Evolutionary conservation across 2,888 invertebrate species (phyloP), one percentile per base, ranked within the genome.

Genomic region (Drosophila rubida): DNA sequence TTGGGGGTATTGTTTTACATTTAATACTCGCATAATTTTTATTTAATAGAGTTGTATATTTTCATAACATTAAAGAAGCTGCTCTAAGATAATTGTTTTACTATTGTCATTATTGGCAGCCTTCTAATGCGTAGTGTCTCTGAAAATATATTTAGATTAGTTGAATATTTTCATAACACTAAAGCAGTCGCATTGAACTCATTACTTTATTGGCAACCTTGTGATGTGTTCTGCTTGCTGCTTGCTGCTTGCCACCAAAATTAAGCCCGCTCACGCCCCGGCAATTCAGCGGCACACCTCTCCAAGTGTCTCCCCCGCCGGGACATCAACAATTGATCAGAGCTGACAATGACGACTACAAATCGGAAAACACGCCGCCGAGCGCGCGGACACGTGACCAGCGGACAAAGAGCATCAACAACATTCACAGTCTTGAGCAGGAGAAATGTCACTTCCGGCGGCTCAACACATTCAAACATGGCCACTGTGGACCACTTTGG

Each of bases 401-500:
- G n/a, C 23, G 51, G 37, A 48, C 65, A 67, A 37, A 37, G 37
- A 68, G 48, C 67, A 65, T 57, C 59, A 63, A 30, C 48, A 63
- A 23, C 61, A 53, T 30, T 41, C 7, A 27, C 8, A 51, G 59
- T 23, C 48, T 49, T 42, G 41, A 60, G 51, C 62, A 68, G 69
- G 71, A 84, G 84, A 79, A 87, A 85, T 85, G 88, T 87, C 89
- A 88, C 80, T 85, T 84, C 84, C 84, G 86, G 53, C 70, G 72
- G 80, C 88, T 82, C 79, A 85, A 88, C 85, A 84, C 84, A 89
- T 84, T 89, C 85, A 86, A 85, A 61, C 80, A 65, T 50, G 58
- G 54, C 54, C 59, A 68, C 80, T 72, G 62, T 64, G 67, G 64
- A 71, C 85, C 73, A 64, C 63, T 63, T 64, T 23, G 19, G 3